phyloP scores from a whole-genome alignment of 2,797 vertebrate genomes.

The Sebastolobus alascanus region DNA sequence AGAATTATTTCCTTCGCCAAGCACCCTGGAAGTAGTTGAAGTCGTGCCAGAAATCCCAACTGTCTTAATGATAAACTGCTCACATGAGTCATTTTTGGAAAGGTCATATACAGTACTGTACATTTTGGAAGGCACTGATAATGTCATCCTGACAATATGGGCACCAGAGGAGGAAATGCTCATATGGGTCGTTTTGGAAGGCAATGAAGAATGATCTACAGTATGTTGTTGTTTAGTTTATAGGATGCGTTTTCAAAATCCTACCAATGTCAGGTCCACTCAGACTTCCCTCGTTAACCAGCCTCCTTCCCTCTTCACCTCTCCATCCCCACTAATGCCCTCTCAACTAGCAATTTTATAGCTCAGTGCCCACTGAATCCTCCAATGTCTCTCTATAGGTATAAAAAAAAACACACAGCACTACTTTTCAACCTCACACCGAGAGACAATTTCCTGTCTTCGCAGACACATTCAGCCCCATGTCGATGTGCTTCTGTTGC shows the following conservation, averaged over 20 bases:
- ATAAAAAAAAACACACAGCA: constrained; percentile 24
- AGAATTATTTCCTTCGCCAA: no score
- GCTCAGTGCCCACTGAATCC: constrained; percentile 60
- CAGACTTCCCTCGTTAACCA: constrained; percentile 12
- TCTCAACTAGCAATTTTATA: constrained; percentile 74
- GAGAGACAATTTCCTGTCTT: constrained; percentile 62
- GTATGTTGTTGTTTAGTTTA: background rate
- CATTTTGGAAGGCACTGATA: background rate
- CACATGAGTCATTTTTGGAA: background rate
- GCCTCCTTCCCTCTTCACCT: constrained; percentile 38
- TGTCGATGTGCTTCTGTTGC: constrained; percentile 19
- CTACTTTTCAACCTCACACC: constrained; percentile 35
- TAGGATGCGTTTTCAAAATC: background rate
- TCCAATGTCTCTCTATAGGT: constrained; percentile 63
- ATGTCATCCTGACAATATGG: background rate
- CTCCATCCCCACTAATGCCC: constrained; percentile 62
- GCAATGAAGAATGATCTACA: background rate
- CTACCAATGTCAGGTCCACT: background rate
- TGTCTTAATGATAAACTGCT: background rate
- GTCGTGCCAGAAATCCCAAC: no score
- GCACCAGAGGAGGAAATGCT: background rate
- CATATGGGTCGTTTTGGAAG: background rate
- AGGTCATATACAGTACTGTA: background rate
- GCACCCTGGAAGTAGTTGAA: no score
- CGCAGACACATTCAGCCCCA: constrained; percentile 19